A percentile compares a stretch with the other conserved stretches of the same genome.
These are phyloP conservation scores for Enteromius afrohamiltoni DNA, from an alignment of 2,797 vertebrate genomes.

Conservation along the genomic window DNA sequence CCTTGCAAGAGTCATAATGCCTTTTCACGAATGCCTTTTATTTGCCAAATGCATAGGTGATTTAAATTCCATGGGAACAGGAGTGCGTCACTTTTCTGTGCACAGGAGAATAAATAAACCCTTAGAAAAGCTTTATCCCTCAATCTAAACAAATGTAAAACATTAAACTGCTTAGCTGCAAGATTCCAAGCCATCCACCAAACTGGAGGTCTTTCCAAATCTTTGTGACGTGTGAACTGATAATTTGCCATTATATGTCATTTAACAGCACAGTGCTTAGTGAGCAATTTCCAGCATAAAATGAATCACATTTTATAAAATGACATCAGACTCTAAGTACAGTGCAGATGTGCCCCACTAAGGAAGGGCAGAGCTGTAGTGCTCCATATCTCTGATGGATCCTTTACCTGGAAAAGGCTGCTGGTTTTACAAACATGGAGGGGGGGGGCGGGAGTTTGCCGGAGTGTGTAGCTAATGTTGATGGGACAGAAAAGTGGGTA, in stretches of 20 bases:
- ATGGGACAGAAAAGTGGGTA: slow-evolving; percentile 42
- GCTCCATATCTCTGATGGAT: slow-evolving; percentile 44
- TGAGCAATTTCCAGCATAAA: slow-evolving; percentile 14
- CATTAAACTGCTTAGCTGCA: neutral
- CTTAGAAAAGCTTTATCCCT: slow-evolving; percentile 17
- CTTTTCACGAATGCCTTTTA: slow-evolving; percentile 34
- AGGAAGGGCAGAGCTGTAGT: slow-evolving; percentile 1
- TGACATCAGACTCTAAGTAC: neutral
- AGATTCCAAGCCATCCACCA: neutral
- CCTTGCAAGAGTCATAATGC: slow-evolving; percentile 29
- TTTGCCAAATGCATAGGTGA: slow-evolving; percentile 38
- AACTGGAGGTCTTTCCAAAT: slow-evolving; percentile 1
- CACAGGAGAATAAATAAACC: neutral
- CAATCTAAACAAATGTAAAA: slow-evolving; percentile 17
- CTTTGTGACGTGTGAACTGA: slow-evolving; percentile 5
- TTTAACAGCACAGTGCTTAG: slow-evolving; percentile 28
- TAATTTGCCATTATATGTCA: slow-evolving; percentile 24
- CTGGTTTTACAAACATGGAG: slow-evolving; percentile 36
- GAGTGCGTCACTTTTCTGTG: neutral
- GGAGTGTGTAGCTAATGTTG: slow-evolving; percentile 43
- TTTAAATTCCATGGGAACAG: slow-evolving; percentile 33
- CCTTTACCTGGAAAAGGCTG: slow-evolving; percentile 33
- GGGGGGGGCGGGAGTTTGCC: neutral
- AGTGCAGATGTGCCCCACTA: neutral
- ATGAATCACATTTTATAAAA: slow-evolving; percentile 13